Evolutionary conservation across 2,888 invertebrate species (phyloP).

Genomic region (Bellardia bayeri): DNA sequence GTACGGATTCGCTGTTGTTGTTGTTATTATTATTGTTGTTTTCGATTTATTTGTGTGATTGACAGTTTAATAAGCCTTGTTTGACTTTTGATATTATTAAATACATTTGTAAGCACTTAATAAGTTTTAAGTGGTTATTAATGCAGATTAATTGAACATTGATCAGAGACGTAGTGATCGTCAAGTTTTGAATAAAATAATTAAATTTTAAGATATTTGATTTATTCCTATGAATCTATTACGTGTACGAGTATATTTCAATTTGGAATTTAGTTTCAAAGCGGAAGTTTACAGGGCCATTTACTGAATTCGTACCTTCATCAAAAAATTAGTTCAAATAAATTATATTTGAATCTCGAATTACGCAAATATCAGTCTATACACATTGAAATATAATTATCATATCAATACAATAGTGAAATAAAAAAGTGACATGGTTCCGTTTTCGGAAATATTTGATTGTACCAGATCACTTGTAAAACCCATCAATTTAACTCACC

Average conservation of each 20-base stretch:
- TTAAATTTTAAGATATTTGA: background rate
- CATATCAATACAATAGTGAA: too few species aligned
- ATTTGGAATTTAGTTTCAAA: background rate
- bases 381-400: too few species aligned
- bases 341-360: too few species aligned
- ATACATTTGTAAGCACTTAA: slow-evolving; percentile 74
- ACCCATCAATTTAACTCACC: too few species aligned
- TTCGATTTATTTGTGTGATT: slow-evolving; percentile 63
- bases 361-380: too few species aligned
- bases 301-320: too few species aligned
- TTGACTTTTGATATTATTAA: slow-evolving; percentile 73
- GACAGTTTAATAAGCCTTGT: slow-evolving; percentile 74
- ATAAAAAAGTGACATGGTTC: too few species aligned
- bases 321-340: too few species aligned
- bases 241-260: slow-evolving; percentile 13
- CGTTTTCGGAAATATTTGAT: too few species aligned
- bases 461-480: too few species aligned
- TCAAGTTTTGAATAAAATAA: background rate
- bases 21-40: slow-evolving; percentile 36
- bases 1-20: slow-evolving; percentile 26
- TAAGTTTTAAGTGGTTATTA: slow-evolving; percentile 74
- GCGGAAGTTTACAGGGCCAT: too few species aligned
- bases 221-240: background rate
- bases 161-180: slow-evolving; percentile 68
- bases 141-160: slow-evolving; percentile 72